Evolutionary conservation across 2,888 invertebrate genomes (phyloP).

Genomic region (Aphidoletes aphidimyza): DNA sequence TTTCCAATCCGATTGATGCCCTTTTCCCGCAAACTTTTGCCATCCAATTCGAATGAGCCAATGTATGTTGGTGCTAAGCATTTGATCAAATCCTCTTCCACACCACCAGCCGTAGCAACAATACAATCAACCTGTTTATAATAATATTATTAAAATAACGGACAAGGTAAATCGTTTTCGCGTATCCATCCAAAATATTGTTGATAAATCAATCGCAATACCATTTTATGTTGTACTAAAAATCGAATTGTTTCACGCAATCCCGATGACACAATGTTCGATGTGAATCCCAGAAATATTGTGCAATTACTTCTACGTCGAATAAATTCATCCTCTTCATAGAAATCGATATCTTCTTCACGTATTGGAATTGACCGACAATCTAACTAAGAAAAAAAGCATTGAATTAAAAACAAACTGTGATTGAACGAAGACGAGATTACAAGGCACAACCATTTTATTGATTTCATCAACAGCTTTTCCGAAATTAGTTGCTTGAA

Average conservation of each 20-base stretch:
- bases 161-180: background rate
- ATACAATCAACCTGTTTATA: constrained; percentile 82
- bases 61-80: constrained; percentile 94
- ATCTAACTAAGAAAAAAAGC: constrained; percentile 69
- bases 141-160: background rate
- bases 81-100: constrained; percentile 99
- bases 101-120: constrained; percentile 96
- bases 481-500: constrained; percentile 97
- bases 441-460: constrained; percentile 76
- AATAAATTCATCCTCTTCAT: constrained; percentile 84
- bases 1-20: constrained; percentile 90
- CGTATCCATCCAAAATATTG: background rate
- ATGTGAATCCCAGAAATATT: constrained; percentile 96
- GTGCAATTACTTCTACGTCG: constrained; percentile 85
- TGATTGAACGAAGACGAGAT: background rate
- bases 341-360: constrained; percentile 73
- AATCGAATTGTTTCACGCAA: constrained; percentile 91
- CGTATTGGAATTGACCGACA: constrained; percentile 76
- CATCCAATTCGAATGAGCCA: constrained; percentile 89
- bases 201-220: background rate
- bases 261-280: constrained; percentile 96
- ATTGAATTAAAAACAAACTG: background rate
- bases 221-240: constrained; percentile 83
- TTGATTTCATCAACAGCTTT: constrained; percentile 90
- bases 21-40: constrained; percentile 80